Percentiles rank a stretch among this genome's conserved stretches.
Conservation (phyloP, 2,888 invertebrate species). For the Ennomos quercinarius region DNA sequence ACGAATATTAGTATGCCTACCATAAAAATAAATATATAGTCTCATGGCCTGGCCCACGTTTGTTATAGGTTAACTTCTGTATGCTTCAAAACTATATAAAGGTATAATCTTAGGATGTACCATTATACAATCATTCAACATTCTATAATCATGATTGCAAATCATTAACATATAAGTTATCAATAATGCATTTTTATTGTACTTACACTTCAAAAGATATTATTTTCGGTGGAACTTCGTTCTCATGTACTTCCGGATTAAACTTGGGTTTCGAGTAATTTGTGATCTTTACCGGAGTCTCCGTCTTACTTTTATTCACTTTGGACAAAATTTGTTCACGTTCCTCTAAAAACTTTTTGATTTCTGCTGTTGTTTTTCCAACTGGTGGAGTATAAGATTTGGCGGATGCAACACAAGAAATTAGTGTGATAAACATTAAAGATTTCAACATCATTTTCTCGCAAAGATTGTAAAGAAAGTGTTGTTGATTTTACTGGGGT, state of each 20-base stretch:
- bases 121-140: not conserved
- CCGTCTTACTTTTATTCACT: conserved; percentile 58
- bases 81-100: no score
- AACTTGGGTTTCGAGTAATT: conserved; percentile 59
- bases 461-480: no score
- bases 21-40: no score
- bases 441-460: conserved; percentile 6
- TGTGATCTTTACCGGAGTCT: conserved; percentile 59
- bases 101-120: no score
- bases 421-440: conserved; percentile 3
- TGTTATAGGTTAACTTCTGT: no score
- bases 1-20: no score
- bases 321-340: conserved; percentile 58
- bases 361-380: conserved; percentile 54
- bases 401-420: conserved; percentile 18
- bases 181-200: not conserved
- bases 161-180: not conserved
- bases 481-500: not conserved
- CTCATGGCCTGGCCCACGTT: no score
- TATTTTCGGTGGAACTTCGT: conserved; percentile 49
- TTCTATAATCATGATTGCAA: not conserved
- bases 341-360: conserved; percentile 64
- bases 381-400: conserved; percentile 47
- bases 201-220: conserved; percentile 66
- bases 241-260: conserved; percentile 49